phyloP scores from a whole-genome alignment of 2,113 vertebrate genomes.

The Campylomormyrus tamandua region DNA sequence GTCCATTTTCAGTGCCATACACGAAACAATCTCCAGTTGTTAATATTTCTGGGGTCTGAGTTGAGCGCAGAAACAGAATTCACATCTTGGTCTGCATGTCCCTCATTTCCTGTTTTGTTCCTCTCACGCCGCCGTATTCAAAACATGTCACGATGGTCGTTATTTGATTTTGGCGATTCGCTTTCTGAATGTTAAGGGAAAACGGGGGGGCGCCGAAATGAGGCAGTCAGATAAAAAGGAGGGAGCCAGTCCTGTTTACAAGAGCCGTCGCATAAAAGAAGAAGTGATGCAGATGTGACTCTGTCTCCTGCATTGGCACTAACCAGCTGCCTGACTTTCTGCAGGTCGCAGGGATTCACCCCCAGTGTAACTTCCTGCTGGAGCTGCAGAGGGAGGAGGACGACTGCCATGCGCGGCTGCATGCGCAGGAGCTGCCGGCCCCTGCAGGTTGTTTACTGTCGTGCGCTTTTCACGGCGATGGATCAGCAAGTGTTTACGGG shows the following conservation, averaged over 20 bases:
- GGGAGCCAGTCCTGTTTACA: background rate
- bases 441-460: slow-evolving; percentile 36
- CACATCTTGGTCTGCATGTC: background rate
- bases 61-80: background rate
- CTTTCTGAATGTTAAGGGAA: background rate
- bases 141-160: background rate
- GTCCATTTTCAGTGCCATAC: background rate
- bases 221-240: too few relatives aligned
- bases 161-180: background rate
- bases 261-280: background rate
- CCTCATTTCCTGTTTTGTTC: background rate
- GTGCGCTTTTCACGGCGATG: background rate
- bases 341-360: slow-evolving; percentile 46
- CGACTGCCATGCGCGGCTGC: slow-evolving; percentile 40
- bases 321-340: background rate
- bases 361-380: slow-evolving; percentile 51
- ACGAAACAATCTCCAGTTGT: background rate
- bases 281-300: background rate
- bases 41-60: background rate
- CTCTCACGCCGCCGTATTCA: background rate
- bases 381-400: slow-evolving; percentile 48
- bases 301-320: background rate
- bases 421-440: slow-evolving; percentile 12
- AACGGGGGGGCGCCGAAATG: too few relatives aligned
- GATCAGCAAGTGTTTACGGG: background rate